These are phyloP conservation scores for Drosophila orena DNA, from an alignment of 1,140 invertebrate species.

Conservation along the genomic window DNA sequence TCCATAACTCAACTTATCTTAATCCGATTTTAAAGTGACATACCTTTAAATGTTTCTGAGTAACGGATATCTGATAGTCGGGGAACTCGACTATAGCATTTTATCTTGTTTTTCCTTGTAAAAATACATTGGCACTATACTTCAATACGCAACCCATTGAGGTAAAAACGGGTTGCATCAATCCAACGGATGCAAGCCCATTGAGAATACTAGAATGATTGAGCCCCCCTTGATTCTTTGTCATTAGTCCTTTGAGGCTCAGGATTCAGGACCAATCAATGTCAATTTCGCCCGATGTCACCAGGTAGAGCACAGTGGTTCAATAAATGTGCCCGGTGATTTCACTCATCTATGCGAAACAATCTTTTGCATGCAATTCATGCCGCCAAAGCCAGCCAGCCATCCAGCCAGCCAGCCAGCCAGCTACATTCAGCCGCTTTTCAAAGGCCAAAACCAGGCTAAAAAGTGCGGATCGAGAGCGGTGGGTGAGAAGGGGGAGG, in stretches of 20 bases:
- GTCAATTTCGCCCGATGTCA: conserved; percentile 23
- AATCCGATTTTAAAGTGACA: too few relatives aligned
- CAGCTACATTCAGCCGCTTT: conserved; percentile 30
- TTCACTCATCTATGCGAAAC: conserved; percentile 51
- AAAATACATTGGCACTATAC: not conserved
- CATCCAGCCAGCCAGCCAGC: conserved; percentile 30
- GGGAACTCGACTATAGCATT: too few relatives aligned
- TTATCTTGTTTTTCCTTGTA: too few relatives aligned
- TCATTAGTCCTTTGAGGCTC: conserved; percentile 17
- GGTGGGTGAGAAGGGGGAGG: conserved; percentile 1
- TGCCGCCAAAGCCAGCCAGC: conserved; percentile 37
- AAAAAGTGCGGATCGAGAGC: not conserved
- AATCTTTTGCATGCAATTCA: conserved; percentile 44
- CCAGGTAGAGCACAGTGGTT: conserved; percentile 1
- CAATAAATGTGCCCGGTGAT: conserved; percentile 45
- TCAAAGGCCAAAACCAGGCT: conserved; percentile 26
- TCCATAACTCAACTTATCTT: too few relatives aligned
- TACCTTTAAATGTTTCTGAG: too few relatives aligned
- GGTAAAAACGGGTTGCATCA: conserved; percentile 2
- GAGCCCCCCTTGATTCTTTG: conserved; percentile 24
- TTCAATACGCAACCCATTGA: not conserved
- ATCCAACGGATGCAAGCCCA: conserved; percentile 6
- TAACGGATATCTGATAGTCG: too few relatives aligned
- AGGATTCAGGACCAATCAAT: conserved; percentile 31
- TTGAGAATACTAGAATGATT: conserved; percentile 23